These are phyloP conservation scores for Aegypius monachus DNA, from an alignment of 2,113 vertebrate species.

Conservation along the genomic window DNA sequence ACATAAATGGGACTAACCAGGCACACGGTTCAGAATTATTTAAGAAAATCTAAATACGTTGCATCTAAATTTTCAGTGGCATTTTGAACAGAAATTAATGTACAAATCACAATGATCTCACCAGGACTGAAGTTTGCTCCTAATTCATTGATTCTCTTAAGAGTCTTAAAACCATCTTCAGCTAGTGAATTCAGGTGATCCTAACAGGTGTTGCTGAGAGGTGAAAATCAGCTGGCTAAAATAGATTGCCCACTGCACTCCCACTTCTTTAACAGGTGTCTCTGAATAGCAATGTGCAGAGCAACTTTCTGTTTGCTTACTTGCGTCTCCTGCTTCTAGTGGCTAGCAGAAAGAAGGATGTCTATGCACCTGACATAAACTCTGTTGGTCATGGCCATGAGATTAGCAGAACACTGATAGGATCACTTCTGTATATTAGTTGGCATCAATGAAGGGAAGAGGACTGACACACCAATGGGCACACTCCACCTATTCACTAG, in stretches of 20 bases:
- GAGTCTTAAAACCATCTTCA: background rate
- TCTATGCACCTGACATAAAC: background rate
- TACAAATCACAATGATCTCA: background rate
- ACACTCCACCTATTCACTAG: background rate
- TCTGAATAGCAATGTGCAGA: background rate
- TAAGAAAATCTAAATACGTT: background rate
- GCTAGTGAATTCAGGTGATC: background rate
- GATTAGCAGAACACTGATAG: background rate
- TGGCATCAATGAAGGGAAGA: background rate
- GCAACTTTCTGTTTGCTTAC: background rate
- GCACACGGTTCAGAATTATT: background rate
- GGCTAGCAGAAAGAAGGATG: background rate
- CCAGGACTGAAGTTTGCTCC: background rate
- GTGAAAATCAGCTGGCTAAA: background rate
- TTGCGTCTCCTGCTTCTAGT: background rate
- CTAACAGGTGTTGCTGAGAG: background rate
- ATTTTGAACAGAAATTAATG: background rate
- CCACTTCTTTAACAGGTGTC: background rate
- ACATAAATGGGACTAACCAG: background rate
- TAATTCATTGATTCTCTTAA: background rate
- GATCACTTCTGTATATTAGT: background rate
- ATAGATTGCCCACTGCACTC: background rate
- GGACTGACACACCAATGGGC: background rate
- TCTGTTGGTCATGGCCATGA: background rate
- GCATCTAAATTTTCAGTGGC: background rate